These are phyloP conservation scores for Andinoacara biseriatus DNA, from an alignment of 2,113 vertebrate species.

Conservation along the genomic window DNA sequence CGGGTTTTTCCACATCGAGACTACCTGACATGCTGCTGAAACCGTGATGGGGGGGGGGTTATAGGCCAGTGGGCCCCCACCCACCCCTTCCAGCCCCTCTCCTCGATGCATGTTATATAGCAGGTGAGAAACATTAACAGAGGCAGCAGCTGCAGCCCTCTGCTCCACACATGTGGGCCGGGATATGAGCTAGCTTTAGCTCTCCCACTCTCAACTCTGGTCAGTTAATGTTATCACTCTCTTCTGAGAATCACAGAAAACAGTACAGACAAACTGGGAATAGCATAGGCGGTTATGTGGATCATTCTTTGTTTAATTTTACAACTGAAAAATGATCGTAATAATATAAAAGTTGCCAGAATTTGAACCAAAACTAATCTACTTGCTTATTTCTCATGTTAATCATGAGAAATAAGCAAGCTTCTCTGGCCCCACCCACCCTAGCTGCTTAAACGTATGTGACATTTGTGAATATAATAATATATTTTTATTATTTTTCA, in stretches of 20 bases:
- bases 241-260: conserved; percentile 18
- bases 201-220: conserved; percentile 42
- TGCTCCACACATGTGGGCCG: conserved; percentile 62
- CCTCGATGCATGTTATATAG: conserved; percentile 42
- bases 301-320: not conserved
- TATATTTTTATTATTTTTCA: not conserved
- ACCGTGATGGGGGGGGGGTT: conserved; percentile 24
- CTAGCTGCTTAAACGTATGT: not conserved
- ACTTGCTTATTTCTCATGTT: not conserved
- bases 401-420: too few relatives aligned
- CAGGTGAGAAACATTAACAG: conserved; percentile 73
- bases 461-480: not conserved
- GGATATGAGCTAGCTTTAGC: conserved; percentile 35
- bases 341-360: not conserved
- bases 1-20: conserved; percentile 32
- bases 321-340: not conserved
- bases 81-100: not conserved
- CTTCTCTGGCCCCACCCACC: not conserved
- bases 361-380: not conserved
- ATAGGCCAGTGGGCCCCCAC: conserved; percentile 8
- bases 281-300: not conserved
- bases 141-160: conserved; percentile 58
- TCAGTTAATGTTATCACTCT: conserved; percentile 43
- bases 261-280: not conserved
- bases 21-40: conserved; percentile 50